phyloP scores from a whole-genome alignment of 2,113 vertebrate genomes.

The Hymenochirus boettgeri region DNA sequence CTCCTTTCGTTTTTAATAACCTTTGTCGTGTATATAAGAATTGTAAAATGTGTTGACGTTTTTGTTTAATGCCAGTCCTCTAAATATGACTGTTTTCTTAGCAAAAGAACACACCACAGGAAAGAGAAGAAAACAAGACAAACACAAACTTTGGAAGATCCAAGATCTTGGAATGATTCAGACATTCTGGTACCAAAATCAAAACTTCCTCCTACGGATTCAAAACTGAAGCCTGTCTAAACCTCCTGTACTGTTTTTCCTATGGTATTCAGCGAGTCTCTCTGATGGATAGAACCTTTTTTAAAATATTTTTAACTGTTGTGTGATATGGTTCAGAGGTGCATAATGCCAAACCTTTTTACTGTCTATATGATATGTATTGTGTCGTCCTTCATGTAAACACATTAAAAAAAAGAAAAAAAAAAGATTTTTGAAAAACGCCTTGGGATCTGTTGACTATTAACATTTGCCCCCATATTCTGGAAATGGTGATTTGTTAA shows the following conservation, averaged over 20 bases:
- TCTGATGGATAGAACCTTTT: conserved; percentile 14
- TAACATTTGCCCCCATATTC: background rate
- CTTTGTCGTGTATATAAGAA: too few relatives aligned
- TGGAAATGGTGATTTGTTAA: too few relatives aligned
- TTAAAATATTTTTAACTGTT: conserved; percentile 8
- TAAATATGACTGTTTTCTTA: conserved; percentile 41
- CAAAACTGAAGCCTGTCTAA: conserved; percentile 56
- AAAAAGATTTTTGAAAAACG: too few relatives aligned
- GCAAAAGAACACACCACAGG: conserved; percentile 67
- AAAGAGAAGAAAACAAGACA: conserved; percentile 69
- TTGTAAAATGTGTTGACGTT: too few relatives aligned
- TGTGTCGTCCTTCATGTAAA: too few relatives aligned
- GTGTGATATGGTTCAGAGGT: background rate
- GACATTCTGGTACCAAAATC: conserved; percentile 51
- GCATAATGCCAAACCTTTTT: background rate
- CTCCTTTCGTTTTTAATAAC: too few relatives aligned
- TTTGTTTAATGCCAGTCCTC: too few relatives aligned
- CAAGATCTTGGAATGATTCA: conserved; percentile 63
- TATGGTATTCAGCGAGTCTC: conserved; percentile 10
- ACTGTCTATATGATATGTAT: background rate
- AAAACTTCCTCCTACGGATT: conserved; percentile 71
- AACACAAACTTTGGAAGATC: conserved; percentile 47
- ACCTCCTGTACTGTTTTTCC: conserved; percentile 28
- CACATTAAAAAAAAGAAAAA: too few relatives aligned
- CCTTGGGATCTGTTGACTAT: too few relatives aligned